Percentiles rank a stretch among this genome's conserved stretches.
These are phyloP conservation scores for Fulica atra DNA, from an alignment of 2,113 vertebrate species.

Conservation along the genomic window DNA sequence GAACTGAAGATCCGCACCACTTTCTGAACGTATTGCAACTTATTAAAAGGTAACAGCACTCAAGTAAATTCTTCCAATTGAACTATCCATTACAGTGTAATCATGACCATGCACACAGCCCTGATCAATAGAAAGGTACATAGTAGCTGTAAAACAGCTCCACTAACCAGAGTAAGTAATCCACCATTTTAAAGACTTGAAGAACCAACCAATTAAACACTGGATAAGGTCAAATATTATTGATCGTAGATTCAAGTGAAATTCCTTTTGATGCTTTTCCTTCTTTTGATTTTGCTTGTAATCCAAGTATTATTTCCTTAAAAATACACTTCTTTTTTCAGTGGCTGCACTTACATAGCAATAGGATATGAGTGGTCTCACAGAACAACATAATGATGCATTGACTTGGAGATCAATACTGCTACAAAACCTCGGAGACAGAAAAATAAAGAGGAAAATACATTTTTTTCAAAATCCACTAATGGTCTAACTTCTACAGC, in stretches of 20 bases:
- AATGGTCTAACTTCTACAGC: conserved; percentile 28
- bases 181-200: conserved; percentile 71
- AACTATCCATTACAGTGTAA: conserved; percentile 62
- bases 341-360: conserved; percentile 40
- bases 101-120: conserved; percentile 49
- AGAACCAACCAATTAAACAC: conserved; percentile 74
- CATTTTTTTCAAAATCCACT: conserved; percentile 44
- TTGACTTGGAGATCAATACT: conserved; percentile 72
- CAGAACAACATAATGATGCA: conserved; percentile 64
- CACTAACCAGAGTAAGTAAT: conserved; percentile 62
- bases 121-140: conserved; percentile 70
- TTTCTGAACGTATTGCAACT: neutral
- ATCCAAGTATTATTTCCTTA: conserved; percentile 60
- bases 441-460: conserved; percentile 25
- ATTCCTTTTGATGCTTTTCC: conserved; percentile 45
- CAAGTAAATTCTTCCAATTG: conserved; percentile 55
- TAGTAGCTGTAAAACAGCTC: conserved; percentile 44
- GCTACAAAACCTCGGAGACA: conserved; percentile 58
- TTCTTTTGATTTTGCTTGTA: conserved; percentile 58
- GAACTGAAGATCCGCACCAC: neutral
- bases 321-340: conserved; percentile 47
- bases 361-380: conserved; percentile 58
- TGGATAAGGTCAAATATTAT: conserved; percentile 77
- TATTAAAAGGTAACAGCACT: conserved; percentile 20
- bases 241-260: conserved; percentile 69